Percentiles rank a stretch among this genome's conserved stretches.
Evolutionary conservation across 2,113 vertebrate genomes (phyloP).

Genomic region (Halcyon senegalensis): DNA sequence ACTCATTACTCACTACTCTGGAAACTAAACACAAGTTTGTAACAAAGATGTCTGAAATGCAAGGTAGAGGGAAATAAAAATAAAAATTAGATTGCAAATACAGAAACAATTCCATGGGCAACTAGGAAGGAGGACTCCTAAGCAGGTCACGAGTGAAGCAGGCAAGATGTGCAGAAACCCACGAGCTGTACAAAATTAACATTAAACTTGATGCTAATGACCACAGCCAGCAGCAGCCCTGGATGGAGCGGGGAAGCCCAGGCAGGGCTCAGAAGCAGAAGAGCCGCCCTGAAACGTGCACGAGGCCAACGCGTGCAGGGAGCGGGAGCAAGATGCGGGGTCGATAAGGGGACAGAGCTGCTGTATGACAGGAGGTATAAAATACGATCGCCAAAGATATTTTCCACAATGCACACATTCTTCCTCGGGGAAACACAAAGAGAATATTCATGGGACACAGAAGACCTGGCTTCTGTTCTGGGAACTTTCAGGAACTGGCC

Average conservation of each 20-base stretch:
- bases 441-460: not conserved
- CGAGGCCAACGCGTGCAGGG: accelerated
- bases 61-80: not conserved
- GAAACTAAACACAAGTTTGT: not conserved
- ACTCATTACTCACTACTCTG: not conserved
- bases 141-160: not conserved
- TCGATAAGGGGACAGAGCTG: accelerated
- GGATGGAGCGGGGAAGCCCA: not conserved
- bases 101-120: too few relatives aligned
- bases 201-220: accelerated
- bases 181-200: not conserved
- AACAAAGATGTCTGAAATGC: not conserved
- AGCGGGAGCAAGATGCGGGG: not conserved
- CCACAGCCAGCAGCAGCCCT: accelerated
- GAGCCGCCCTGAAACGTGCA: accelerated
- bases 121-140: not conserved
- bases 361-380: not conserved
- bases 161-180: not conserved
- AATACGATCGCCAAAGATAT: not conserved
- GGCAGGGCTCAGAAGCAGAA: not conserved
- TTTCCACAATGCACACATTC: not conserved
- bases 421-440: not conserved
- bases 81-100: not conserved
- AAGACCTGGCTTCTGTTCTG: not conserved
- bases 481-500: not conserved